Evolutionary conservation across 1,140 invertebrate species (phyloP).

Genomic region (Drosophila seguyi): DNA sequence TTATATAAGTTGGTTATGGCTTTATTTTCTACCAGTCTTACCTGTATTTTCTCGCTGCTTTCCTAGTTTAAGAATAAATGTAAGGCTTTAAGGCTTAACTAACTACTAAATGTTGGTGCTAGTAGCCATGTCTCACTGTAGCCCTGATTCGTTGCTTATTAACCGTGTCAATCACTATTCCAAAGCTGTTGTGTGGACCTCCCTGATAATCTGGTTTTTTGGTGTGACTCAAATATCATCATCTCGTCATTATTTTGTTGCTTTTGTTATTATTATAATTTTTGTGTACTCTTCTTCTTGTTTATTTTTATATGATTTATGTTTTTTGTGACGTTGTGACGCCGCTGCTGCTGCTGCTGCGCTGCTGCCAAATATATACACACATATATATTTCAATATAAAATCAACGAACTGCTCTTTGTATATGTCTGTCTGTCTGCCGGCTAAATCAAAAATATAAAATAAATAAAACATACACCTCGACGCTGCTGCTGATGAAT

Average conservation of each 20-base stretch:
- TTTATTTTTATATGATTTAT: conserved; percentile 60
- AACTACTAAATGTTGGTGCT: background rate
- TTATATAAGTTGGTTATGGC: conserved; percentile 1
- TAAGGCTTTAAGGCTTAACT: conserved; percentile 1
- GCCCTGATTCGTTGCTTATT: conserved; percentile 8
- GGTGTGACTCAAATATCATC: conserved; percentile 24
- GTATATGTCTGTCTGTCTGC: conserved; percentile 51
- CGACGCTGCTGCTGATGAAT: conserved; percentile 44
- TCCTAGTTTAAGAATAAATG: background rate
- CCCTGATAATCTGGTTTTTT: conserved; percentile 21
- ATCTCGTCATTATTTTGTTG: conserved; percentile 20
- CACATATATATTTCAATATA: conserved; percentile 3
- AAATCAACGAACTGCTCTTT: conserved; percentile 33
- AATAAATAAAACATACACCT: conserved; percentile 14
- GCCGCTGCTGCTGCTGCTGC: conserved; percentile 34
- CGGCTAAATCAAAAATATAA: conserved; percentile 16
- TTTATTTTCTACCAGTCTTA: background rate
- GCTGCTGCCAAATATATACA: conserved; percentile 18
- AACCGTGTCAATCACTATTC: conserved; percentile 30
- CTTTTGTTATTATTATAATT: conserved; percentile 56
- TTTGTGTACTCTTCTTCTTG: conserved; percentile 48
- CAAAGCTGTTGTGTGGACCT: conserved; percentile 6
- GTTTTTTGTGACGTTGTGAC: conserved; percentile 58
- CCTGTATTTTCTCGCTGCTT: background rate
- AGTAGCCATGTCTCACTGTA: conserved; percentile 25